Conservation (phyloP, 2,113 vertebrate genomes). For the Vombatus ursinus region DNA sequence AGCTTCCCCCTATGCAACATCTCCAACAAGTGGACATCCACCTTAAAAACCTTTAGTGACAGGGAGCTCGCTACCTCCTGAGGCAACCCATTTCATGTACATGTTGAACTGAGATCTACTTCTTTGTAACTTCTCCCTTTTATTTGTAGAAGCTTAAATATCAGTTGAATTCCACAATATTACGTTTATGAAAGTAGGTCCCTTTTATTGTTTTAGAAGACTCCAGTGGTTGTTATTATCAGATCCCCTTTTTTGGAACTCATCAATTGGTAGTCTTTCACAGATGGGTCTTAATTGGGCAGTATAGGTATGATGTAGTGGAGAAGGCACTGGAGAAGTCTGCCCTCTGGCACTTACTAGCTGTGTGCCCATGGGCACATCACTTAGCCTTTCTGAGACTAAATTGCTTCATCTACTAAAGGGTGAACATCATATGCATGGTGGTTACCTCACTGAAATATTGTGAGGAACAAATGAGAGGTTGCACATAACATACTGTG, state of each 20-base stretch:
- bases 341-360: background rate
- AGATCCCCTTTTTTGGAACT: background rate
- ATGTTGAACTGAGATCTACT: background rate
- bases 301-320: background rate
- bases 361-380: background rate
- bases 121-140: background rate
- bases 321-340: background rate
- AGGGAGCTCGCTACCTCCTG: background rate
- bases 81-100: background rate
- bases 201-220: background rate
- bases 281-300: background rate
- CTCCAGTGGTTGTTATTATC: background rate
- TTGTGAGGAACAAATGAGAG: background rate
- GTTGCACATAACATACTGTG: background rate
- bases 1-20: background rate
- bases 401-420: background rate
- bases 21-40: background rate
- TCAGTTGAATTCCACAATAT: background rate
- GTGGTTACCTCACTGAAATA: background rate
- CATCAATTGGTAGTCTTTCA: background rate
- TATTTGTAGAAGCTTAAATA: background rate
- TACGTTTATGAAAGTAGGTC: background rate
- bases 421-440: background rate
- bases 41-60: background rate
- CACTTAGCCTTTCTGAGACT: background rate